These are phyloP conservation scores for Nephrotoma flavescens DNA, from an alignment of 2,888 invertebrate species.

Conservation along the genomic window DNA sequence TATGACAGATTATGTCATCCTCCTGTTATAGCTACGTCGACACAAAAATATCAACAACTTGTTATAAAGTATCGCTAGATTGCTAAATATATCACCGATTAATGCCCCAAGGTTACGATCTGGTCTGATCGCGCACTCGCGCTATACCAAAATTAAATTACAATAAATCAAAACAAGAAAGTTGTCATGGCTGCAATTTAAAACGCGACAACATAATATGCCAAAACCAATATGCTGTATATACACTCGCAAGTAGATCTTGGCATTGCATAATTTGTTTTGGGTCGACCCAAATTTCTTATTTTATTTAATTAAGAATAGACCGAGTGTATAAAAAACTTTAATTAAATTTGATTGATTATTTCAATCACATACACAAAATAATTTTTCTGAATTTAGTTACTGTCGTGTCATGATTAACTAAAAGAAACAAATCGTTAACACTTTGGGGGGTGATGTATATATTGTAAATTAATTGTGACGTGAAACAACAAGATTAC, in stretches of 20 bases:
- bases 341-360: neutral
- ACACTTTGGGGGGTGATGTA: neutral
- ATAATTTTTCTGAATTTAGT: neutral
- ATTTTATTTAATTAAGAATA: neutral
- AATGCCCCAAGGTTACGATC: neutral
- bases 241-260: neutral
- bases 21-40: neutral
- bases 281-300: neutral
- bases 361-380: neutral
- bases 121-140: neutral
- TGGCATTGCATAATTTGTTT: neutral
- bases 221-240: neutral
- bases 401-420: neutral
- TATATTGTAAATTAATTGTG: too few species aligned
- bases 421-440: neutral
- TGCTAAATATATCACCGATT: neutral
- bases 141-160: neutral
- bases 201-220: neutral
- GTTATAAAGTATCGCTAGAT: neutral
- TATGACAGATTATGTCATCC: neutral
- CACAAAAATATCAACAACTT: neutral
- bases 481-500: too few species aligned
- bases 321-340: neutral
- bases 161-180: neutral
- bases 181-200: neutral